A percentile compares a stretch with the other conserved stretches of the same genome.
phyloP scores from a whole-genome alignment of 2,113 vertebrate genomes.

The Saccopteryx leptura region DNA sequence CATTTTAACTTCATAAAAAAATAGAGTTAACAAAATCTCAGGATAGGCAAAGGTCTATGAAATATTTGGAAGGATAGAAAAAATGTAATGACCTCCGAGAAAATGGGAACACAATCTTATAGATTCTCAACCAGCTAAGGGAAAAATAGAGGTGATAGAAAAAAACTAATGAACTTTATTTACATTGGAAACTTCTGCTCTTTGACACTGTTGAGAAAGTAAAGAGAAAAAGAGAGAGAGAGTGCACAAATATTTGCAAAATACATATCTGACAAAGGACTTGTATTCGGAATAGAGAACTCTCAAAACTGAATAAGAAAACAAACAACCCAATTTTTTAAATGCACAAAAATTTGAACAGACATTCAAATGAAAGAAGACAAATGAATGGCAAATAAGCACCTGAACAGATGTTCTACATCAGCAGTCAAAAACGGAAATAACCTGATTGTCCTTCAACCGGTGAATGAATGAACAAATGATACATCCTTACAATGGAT shows the following conservation, averaged over 20 bases:
- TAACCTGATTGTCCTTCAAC: background rate
- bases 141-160: conserved; percentile 11
- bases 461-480: background rate
- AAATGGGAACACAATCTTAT: background rate
- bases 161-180: background rate
- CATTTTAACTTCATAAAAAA: conserved; percentile 8
- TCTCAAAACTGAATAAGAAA: background rate
- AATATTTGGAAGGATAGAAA: background rate
- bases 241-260: background rate
- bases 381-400: background rate
- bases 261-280: background rate
- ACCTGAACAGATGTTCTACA: background rate
- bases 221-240: background rate
- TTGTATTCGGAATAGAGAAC: background rate
- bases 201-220: background rate
- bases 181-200: background rate
- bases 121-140: background rate
- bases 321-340: background rate
- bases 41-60: background rate
- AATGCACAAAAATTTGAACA: background rate
- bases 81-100: background rate
- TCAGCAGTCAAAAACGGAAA: background rate
- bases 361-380: background rate
- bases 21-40: background rate
- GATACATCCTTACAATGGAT: background rate